phyloP scores from a whole-genome alignment of 1,140 invertebrate species.

The Cecropterus lyciades region DNA sequence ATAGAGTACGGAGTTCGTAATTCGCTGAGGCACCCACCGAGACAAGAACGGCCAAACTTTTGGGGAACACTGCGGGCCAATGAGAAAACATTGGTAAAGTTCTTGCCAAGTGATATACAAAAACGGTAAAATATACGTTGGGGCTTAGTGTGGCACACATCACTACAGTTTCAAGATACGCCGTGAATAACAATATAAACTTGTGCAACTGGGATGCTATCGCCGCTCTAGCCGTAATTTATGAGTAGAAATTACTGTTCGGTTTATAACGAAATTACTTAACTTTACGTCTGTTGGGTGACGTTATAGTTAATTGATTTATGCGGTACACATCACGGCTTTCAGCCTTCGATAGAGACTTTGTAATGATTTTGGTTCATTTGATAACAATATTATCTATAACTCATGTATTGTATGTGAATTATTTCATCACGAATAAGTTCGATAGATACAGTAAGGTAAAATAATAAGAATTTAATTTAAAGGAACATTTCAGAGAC shows the following conservation, averaged over 20 bases:
- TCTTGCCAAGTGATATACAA: conserved; percentile 66
- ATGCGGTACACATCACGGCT: conserved; percentile 1
- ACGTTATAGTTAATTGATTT: conserved; percentile 29
- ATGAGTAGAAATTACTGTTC: conserved; percentile 27
- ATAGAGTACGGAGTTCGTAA: conserved; percentile 64
- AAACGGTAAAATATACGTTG: conserved; percentile 65
- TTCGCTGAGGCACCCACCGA: conserved; percentile 61
- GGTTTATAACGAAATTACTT: conserved; percentile 24
- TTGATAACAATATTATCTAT: too few relatives aligned
- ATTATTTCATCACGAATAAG: too few relatives aligned
- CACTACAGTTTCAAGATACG: conserved; percentile 59
- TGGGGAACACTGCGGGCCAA: conserved; percentile 62
- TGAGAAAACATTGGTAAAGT: conserved; percentile 75
- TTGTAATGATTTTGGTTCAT: too few relatives aligned
- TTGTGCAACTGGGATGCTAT: conserved; percentile 50
- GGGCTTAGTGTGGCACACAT: conserved; percentile 58
- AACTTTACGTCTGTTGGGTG: conserved; percentile 27
- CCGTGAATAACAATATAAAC: conserved; percentile 63
- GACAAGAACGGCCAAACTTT: conserved; percentile 73
- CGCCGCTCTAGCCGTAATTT: conserved; percentile 22
- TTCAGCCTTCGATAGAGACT: background rate
- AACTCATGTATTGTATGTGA: too few relatives aligned
- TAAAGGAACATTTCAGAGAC: too few relatives aligned
- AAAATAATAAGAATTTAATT: too few relatives aligned
- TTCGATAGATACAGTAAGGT: too few relatives aligned